Evolutionary conservation across 2,888 invertebrate genomes (phyloP).

Genomic region (Ophonus ardosiacus): DNA sequence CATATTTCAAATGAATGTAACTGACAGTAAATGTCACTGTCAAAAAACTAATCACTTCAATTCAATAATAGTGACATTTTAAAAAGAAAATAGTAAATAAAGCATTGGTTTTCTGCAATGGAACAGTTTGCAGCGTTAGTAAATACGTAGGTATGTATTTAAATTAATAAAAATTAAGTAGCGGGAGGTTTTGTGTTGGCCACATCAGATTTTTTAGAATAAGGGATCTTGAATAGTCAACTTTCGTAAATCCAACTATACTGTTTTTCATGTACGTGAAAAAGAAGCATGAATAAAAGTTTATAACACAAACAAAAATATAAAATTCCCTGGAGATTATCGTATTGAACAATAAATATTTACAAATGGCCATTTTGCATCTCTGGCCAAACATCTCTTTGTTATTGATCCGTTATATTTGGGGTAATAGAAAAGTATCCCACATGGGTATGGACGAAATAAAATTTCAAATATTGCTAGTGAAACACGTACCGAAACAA

Average conservation of each 20-base stretch:
- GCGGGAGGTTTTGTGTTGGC: too few species aligned
- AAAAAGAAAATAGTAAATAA: too few species aligned
- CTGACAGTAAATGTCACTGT: too few species aligned
- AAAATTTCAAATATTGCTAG: slow-evolving; percentile 34
- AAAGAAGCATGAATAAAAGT: not conserved
- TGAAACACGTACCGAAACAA: slow-evolving; percentile 29
- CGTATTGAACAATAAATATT: not conserved
- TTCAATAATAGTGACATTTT: too few species aligned
- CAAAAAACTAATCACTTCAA: too few species aligned
- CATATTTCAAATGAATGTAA: too few species aligned
- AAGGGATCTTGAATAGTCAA: too few species aligned
- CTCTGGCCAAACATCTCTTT: not conserved
- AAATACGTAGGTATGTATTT: too few species aligned
- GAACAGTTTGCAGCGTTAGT: too few species aligned
- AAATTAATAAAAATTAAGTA: too few species aligned
- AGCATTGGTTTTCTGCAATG: too few species aligned
- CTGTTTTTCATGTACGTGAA: not conserved
- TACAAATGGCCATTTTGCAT: not conserved
- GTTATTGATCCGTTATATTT: slow-evolving; percentile 20
- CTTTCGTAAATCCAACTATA: not conserved
- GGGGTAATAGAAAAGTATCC: slow-evolving; percentile 1
- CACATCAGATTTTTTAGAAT: too few species aligned
- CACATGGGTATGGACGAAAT: not conserved
- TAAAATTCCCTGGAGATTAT: not conserved
- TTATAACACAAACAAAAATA: not conserved